Evolutionary conservation across 2,888 invertebrate genomes (phyloP).

Genomic region (Petrolisthes manimaculis): DNA sequence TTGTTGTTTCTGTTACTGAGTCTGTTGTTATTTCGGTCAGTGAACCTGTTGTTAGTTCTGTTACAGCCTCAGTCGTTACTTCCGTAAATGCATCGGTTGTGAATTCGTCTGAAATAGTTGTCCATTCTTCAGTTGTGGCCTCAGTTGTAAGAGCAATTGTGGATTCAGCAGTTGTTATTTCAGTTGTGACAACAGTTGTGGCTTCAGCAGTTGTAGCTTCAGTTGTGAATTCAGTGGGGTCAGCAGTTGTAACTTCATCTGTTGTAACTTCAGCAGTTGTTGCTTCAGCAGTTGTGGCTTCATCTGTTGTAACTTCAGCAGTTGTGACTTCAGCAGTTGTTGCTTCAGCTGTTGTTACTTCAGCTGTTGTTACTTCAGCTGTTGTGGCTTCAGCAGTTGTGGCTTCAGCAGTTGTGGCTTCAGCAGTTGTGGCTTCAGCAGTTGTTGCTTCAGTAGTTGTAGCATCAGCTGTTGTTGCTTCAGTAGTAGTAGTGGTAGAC

Average conservation of each 20-base stretch:
- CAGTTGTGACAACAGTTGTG: neutral
- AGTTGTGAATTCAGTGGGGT: neutral
- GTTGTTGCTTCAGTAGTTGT: neutral
- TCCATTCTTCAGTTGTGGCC: neutral
- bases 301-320: neutral
- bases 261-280: neutral
- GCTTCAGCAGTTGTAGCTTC: neutral
- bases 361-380: neutral
- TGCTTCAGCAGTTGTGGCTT: neutral
- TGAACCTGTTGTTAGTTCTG: neutral
- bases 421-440: neutral
- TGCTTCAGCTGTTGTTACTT: neutral
- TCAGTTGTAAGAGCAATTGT: neutral
- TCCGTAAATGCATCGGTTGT: neutral
- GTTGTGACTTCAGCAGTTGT: neutral
- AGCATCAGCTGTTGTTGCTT: neutral
- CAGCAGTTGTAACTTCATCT: neutral
- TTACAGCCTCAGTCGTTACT: conserved; percentile 12
- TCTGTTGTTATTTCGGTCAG: neutral
- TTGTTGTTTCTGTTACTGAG: neutral
- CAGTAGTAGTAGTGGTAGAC: neutral
- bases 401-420: neutral
- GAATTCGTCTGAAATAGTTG: conserved; percentile 5
- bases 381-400: neutral
- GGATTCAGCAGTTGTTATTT: neutral